Evolutionary conservation across 2,797 vertebrate species (phyloP), one percentile per base, ranked within the genome.

Genomic region (Notolabrus celidotus): DNA sequence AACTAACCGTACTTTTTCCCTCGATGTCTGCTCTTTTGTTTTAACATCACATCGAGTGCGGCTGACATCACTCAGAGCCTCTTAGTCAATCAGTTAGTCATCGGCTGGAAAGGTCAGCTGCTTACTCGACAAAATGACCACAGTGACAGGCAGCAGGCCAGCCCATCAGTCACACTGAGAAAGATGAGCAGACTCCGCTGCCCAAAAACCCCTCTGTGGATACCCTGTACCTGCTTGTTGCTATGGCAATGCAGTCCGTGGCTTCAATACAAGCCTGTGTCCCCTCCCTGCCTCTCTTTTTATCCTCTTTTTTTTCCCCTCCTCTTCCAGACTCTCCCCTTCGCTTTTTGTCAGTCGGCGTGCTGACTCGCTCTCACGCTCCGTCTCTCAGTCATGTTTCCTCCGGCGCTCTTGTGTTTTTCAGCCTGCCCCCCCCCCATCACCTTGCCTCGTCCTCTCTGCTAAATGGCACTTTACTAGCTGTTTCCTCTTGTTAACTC

Each of bases 201-300:
- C 61, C 87, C 70, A 79, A 87, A 88, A 88, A 83, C 45, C 63
- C 67, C 71, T 83, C 74, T 57, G 36, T 52, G 85, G 79, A 69
- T 70, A 75, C 74, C 58, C 55, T 76, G 69, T 66, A 78, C 49
- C 76, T 85, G 90, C 91, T 89, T 88, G 87, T 89, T 88, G 87
- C 91, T 80, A 89, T 89, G 88, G 86, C 77, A 23, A 60, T 83
- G 68, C 42, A 87, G 84, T 72, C 47, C 1, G 23, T 77, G 77
- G 89, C 89, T 90, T 89, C 86, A 90, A 90, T 89, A 86, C 74
- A 65, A 85, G 81, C 67, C 78, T 6, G 71, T 80, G 82, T 78
- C 74, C 63, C 68, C 78, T 85, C 62, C 73, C 73, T 56, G 57
- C 54, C 83, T 89, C 84, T 70, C 64, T 84, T 82, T n/a, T 80